Base-by-base conservation (phyloP, 2,888 invertebrate genomes). In the Microctonus aethiopoides region DNA sequence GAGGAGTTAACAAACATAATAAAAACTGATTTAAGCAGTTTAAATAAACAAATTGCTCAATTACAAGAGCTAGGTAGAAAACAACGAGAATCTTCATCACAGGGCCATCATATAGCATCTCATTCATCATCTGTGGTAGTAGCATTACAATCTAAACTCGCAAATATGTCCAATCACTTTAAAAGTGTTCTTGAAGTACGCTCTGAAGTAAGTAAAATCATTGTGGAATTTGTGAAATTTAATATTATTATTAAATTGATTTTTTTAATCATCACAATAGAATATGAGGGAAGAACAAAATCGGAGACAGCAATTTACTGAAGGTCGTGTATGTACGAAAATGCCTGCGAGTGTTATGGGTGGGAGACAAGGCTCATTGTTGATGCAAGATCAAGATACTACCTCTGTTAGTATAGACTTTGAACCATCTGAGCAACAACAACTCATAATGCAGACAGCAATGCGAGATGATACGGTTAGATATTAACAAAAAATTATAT, bases 1-100 rank as follows among this genome's bases (percentile, higher is more conserved):
- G 98, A 99, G 86, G 98, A 99, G 85, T 87, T 99, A 69, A 99
- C 98, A 0, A 96, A 96, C 82, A 98, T 98, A 70, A 97, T 99
- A 70, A 98, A 98, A 88, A 96, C 97, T 75, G 99, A 99, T 87
- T 90, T 99, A 74, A 94, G 93, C 85, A 95, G 95, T 77, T 90
- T 99, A 75, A 99, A 99, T 88, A 95, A 96, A 84, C 98, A 99
- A 88, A 98, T 99, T 82, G 97, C 96, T n/a, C 92, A 94, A 81
- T 87, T 95, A 57, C 95, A 95, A 82, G 94, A 95, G 81, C 91
- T 95, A 83, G 94, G 94, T 0, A 91, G 92, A 81, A 91, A 91
- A 70, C 93, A 95, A 80, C 89, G 91, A 74, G 89, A 91, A 75
- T 75, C 80, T 65, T 81, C 84, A 32, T 87, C 87, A 5, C 90